Base-by-base conservation (phyloP, 2,113 vertebrate genomes). In the Triplophysa rosa region DNA sequence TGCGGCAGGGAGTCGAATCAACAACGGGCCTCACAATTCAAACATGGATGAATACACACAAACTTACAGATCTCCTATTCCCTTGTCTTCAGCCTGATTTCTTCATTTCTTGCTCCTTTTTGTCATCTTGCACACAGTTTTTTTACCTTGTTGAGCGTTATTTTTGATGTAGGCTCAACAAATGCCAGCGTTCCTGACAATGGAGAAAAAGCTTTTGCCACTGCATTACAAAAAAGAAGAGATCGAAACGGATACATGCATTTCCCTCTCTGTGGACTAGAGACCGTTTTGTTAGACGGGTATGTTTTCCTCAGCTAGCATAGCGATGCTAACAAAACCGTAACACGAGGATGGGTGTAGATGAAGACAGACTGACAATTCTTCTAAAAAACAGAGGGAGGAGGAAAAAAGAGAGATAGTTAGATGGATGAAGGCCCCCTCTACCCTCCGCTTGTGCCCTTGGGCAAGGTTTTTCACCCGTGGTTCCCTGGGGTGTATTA, bases 391-490 rank as follows among this genome's bases (percentile, higher is more conserved):
- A 58, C 21, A 24, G 29, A 78, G 73, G 13, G 63, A 37, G 29
- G 26, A 13, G 17, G 24, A 62, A 63, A 63, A 74, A 19, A 45
- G 65, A 80, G 12, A 49, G 54, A 79, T 66, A 65, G 74, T 82
- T 77, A 71, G 80, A 84, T 80, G 80, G 85, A 84, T 84, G 84
- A 65, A 88, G 87, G 85, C 64, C 58, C 73, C 67, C 65, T 54
- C 78, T 80, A 65, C 78, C 74, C 78, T 73, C 54, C 42, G 49
- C 67, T 69, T 14, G 37, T 79, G 76, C 75, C 81, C 79, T 75
- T 81, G 84, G 84, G 84, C 84, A 59, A 85, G 84, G 75, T 72
- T 83, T 85, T 83, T 83, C 75, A 81, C 78, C 81, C 81, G 24
- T 81, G 84, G 40, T 70, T 80, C 74, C 75, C 78, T 42, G 59